Evolutionary conservation across 1,140 invertebrate species (phyloP).

Genomic region (Colletes gigas): DNA sequence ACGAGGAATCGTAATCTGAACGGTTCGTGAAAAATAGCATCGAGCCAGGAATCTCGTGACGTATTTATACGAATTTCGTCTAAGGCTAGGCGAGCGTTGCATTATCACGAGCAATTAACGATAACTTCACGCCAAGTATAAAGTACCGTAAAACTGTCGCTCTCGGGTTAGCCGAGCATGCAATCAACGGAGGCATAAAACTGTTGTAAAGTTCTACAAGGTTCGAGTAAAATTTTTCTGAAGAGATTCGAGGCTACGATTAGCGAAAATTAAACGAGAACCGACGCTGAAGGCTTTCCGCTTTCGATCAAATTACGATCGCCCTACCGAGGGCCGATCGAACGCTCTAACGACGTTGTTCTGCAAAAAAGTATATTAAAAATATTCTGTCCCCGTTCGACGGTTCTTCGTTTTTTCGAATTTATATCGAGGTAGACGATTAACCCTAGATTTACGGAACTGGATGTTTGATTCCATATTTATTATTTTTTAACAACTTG

Average conservation of each 20-base stretch:
- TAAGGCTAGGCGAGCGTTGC: constrained; percentile 11
- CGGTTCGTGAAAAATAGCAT: background rate
- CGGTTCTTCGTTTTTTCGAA: no score
- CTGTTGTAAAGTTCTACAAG: constrained; percentile 8
- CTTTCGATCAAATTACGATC: background rate
- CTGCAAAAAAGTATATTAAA: no score
- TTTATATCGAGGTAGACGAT: no score
- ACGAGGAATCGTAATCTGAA: background rate
- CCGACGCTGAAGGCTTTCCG: no score
- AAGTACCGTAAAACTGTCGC: constrained; percentile 47
- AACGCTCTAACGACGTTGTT: no score
- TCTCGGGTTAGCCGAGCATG: constrained; percentile 21
- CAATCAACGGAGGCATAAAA: constrained; percentile 24
- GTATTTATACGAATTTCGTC: constrained; percentile 17
- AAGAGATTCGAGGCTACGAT: constrained; percentile 4
- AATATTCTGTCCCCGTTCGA: no score
- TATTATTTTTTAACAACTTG: no score
- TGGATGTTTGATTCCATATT: no score
- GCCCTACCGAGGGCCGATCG: background rate
- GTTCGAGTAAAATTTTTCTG: constrained; percentile 21
- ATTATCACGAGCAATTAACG: constrained; percentile 49
- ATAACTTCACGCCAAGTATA: constrained; percentile 47
- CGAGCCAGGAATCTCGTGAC: constrained; percentile 13
- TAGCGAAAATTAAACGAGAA: constrained; percentile 9
- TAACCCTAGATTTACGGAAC: no score